Conservation (phyloP, 2,113 vertebrate genomes). For the Phodopus roborovskii region DNA sequence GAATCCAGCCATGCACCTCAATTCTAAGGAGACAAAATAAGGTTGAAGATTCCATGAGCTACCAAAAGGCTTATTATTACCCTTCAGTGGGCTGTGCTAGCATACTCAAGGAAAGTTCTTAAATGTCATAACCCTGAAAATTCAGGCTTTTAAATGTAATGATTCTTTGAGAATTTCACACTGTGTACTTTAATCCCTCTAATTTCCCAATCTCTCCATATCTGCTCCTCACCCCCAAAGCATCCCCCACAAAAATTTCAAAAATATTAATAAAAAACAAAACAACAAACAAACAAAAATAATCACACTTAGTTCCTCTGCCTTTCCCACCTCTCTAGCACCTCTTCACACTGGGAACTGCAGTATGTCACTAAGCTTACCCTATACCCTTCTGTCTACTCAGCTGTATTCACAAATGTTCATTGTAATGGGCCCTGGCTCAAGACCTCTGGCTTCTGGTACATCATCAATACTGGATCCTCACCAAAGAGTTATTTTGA, state of each 20-base stretch:
- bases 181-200: background rate
- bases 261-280: background rate
- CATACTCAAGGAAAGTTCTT: background rate
- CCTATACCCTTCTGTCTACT: background rate
- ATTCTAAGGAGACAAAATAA: background rate
- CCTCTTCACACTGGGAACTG: background rate
- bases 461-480: background rate
- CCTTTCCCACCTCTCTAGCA: background rate
- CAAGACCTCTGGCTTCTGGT: background rate
- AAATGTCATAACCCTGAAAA: background rate
- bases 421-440: background rate
- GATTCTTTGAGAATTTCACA: background rate
- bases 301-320: background rate
- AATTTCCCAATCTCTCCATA: background rate
- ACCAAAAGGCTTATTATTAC: background rate
- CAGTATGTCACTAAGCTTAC: fast-evolving
- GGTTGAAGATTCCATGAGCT: fast-evolving
- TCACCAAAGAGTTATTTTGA: background rate
- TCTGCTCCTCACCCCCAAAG: background rate
- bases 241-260: background rate
- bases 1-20: background rate
- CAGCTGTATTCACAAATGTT: background rate
- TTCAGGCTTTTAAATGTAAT: background rate
- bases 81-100: too few species aligned
- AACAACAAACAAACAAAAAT: background rate